Evolutionary conservation across 2,113 vertebrate species (phyloP).

Genomic region (Tichodroma muraria): DNA sequence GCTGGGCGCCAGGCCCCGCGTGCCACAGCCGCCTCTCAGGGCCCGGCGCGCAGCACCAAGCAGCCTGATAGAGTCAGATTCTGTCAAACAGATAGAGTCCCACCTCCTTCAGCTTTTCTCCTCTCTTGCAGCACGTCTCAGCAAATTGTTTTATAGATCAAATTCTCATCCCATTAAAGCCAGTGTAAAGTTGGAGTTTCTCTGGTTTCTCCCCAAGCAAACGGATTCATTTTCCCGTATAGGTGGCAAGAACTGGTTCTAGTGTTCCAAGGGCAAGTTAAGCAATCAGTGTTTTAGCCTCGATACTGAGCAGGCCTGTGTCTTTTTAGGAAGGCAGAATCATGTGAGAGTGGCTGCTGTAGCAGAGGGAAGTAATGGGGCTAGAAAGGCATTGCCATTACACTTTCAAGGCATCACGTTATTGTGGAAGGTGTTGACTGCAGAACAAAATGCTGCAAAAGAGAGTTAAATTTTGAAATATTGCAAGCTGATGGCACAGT

Average conservation of each 20-base stretch:
- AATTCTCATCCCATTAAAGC: neutral
- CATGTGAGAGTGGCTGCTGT: neutral
- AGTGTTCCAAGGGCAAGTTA: neutral
- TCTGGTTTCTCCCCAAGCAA: neutral
- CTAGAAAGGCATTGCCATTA: neutral
- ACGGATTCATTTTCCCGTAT: neutral
- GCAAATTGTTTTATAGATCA: neutral
- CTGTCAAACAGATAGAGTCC: neutral
- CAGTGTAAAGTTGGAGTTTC: neutral
- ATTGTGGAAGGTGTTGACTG: neutral
- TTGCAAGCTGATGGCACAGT: neutral
- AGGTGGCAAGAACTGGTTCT: neutral
- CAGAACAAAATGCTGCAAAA: neutral
- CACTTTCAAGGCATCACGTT: neutral
- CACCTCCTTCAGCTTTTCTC: neutral
- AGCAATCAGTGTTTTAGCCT: neutral
- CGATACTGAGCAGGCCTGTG: neutral
- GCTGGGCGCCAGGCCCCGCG: neutral
- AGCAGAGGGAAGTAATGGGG: constrained; percentile 66
- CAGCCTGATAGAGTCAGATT: neutral
- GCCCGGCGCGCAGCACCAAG: neutral
- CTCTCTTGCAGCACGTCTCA: neutral
- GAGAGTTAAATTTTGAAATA: neutral
- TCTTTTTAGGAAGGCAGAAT: neutral
- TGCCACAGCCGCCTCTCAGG: neutral